Evolutionary conservation across 2,113 vertebrate species (phyloP).

Genomic region (Perca schrenkii): DNA sequence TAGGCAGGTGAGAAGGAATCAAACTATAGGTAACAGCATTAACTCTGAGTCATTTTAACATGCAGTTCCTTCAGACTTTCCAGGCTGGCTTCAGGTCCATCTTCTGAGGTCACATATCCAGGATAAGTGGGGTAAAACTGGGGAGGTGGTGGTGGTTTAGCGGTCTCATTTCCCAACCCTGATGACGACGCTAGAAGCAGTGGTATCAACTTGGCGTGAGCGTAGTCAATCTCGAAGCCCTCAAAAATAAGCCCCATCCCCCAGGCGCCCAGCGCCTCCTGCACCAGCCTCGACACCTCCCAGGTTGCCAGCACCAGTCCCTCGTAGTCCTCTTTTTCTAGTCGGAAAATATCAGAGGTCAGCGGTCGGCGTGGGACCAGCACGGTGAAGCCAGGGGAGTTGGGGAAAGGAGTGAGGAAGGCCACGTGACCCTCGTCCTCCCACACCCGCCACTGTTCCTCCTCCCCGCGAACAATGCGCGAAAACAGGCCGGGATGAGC

Average conservation of each 20-base stretch:
- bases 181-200: slow-evolving; percentile 43
- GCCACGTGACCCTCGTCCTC: slow-evolving; percentile 81
- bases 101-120: slow-evolving; percentile 82
- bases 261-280: slow-evolving; percentile 69
- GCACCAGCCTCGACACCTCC: slow-evolving; percentile 72
- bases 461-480: slow-evolving; percentile 83
- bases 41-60: slow-evolving; percentile 55
- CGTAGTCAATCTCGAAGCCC: slow-evolving; percentile 85
- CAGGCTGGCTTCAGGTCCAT: slow-evolving; percentile 76
- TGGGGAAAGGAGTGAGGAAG: slow-evolving; percentile 86
- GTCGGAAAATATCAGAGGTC: slow-evolving; percentile 81
- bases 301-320: slow-evolving; percentile 70
- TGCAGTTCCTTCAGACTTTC: slow-evolving; percentile 68
- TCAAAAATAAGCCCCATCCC: slow-evolving; percentile 85
- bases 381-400: slow-evolving; percentile 82
- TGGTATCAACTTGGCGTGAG: slow-evolving; percentile 84
- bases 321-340: slow-evolving; percentile 76
- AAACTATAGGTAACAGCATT: too few species aligned
- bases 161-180: neutral
- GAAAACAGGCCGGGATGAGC: slow-evolving; percentile 77
- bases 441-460: slow-evolving; percentile 86
- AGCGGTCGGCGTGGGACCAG: slow-evolving; percentile 82
- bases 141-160: neutral
- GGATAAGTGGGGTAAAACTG: slow-evolving; percentile 76
- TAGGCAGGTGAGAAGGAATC: too few species aligned